Base-by-base conservation (phyloP, 2,888 invertebrate genomes). In the Pasiphila rectangulata region DNA sequence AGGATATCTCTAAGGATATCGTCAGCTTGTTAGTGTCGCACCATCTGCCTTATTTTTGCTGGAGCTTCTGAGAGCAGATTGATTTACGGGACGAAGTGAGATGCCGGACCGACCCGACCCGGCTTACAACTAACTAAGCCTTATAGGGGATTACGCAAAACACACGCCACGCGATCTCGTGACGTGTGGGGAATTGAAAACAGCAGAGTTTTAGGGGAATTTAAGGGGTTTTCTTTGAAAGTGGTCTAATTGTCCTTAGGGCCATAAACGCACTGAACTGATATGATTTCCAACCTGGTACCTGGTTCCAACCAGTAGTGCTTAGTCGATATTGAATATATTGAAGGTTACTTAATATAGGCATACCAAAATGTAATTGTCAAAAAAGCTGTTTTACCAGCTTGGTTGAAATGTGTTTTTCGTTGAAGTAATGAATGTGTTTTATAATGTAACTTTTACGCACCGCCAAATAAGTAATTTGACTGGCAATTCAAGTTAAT, bases 51-150 rank as follows among this genome's bases (percentile, higher is more conserved):
- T 58, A 51, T 56, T 54, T 48, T 50, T 50, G 36, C 13, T 13
- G 49, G 45, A 40, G 44, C 19, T 27, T 71, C 71, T 76, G 75
- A 79, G 75, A 78, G 57, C 59, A 73, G 83, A 83, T 83, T 86
- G 86, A 86, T 86, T 85, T 85, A 86, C 79, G 79, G 76, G 75
- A 70, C 73, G 74, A 76, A 82, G 80, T 79, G 81, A 75, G 77
- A 77, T 67, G 73, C 68, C 58, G 52, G 69, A 65, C 69, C 69
- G 61, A 69, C 68, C 73, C 72, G 68, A 72, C 72, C 75, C 74
- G 68, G 81, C 79, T 83, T 79, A 79, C 69, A 69, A 70, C 75
- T 73, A 77, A 77, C 80, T 83, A 82, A 83, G 81, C 80, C 75
- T 74, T 74, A 74, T 70, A 71, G 71, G 72, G 70, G 79, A 78